Evolutionary conservation across 1,140 invertebrate species (phyloP), one percentile per base, ranked within the genome.

Genomic region (Panagrolaimus sp.): DNA sequence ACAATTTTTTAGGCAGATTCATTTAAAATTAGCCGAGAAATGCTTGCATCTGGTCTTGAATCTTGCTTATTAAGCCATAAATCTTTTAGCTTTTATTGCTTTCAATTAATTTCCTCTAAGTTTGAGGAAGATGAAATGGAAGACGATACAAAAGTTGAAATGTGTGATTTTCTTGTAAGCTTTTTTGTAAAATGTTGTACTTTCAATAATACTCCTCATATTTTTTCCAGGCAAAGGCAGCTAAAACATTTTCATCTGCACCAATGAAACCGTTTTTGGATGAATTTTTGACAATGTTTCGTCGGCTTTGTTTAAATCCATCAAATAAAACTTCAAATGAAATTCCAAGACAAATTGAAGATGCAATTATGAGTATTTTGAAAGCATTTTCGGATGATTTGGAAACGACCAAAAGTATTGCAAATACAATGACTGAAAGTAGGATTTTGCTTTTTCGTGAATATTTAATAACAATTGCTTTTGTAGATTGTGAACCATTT

Each of bases 401-500:
- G n/a, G 43, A 46, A 10, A 47, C 32, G 9, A 43, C 67, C 43
- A 48, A 67, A 28, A 46, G 24, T 14, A 52, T 71, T 58, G 43
- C 75, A 9, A 47, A 75, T 12, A 45, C 45, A n/a, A 76, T 76
- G 24, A 24, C 77, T 10, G 73, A 75, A 76, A 75, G 73, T 74
- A 26, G 32, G 64, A 48, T 9, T 43, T 63, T 48, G 24, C 48
- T 7, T 9, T 26, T 68, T n/a, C 17, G 14, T 15, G 1, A 10
- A n/a, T 48, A 48, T 65, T 73, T 46, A 14, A 17, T n/a, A 68
- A 45, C n/a, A n/a, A n/a, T n/a, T n/a, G n/a, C n/a, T n/a, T n/a
- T n/a, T n/a, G n/a, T 12, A 81, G 79, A 79, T 72, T 75, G 72
- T 52, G 78, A 79, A 46, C 78, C 78, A 17, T 79, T 79, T 68